phyloP scores from a whole-genome alignment of 92 coral and sea anemone species.

The Heteractis magnifica region DNA sequence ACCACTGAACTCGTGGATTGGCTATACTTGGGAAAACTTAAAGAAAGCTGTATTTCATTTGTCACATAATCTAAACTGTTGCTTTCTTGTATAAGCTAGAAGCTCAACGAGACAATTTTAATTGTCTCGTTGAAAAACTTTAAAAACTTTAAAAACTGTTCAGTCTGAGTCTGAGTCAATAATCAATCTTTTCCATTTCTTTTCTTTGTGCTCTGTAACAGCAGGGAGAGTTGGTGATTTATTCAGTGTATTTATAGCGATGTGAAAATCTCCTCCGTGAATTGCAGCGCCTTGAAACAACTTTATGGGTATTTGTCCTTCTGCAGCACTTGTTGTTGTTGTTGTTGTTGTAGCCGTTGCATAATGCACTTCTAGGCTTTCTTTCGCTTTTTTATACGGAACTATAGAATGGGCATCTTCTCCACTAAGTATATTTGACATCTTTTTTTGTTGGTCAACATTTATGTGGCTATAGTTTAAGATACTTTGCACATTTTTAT shows the following conservation, averaged over 20 bases:
- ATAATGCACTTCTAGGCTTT: slow-evolving; percentile 13
- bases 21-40: no score
- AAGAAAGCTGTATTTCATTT: no score
- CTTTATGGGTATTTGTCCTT: slow-evolving; percentile 17
- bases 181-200: not conserved
- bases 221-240: not conserved
- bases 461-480: slow-evolving; percentile 32
- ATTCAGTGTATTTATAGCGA: slow-evolving; percentile 11
- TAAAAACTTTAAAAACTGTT: no score
- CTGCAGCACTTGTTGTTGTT: not conserved
- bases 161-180: no score
- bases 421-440: slow-evolving; percentile 15
- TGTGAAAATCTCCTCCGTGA: slow-evolving; percentile 41
- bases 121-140: no score
- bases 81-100: no score
- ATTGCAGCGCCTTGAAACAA: not conserved
- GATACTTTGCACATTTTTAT: slow-evolving; percentile 31
- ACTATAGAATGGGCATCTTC: slow-evolving; percentile 6
- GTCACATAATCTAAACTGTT: no score
- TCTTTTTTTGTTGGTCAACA: slow-evolving; percentile 26
- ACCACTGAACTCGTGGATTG: no score
- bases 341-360: slow-evolving; percentile 35
- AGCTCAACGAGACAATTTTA: no score
- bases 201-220: slow-evolving; percentile 6
- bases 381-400: not conserved